Percentiles rank a stretch among this genome's conserved stretches.
Conservation (phyloP, 2,797 vertebrate genomes). For the Tarsius wallacei region DNA sequence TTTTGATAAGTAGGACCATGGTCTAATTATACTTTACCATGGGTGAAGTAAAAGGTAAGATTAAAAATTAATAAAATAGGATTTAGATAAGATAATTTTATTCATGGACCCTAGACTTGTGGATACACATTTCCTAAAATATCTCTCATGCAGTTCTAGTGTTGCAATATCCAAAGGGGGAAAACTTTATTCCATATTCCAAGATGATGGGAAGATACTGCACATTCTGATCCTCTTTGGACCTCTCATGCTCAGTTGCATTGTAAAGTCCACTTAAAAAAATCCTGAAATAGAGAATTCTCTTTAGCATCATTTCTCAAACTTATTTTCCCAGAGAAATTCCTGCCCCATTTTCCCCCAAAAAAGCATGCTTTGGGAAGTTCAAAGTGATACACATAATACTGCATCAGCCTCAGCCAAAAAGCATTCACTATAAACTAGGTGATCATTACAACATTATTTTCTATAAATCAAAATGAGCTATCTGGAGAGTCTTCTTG, state of each 20-base stretch:
- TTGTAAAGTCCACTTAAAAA: background rate
- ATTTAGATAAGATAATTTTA: constrained; percentile 33
- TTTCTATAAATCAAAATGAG: background rate
- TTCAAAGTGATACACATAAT: background rate
- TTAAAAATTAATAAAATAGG: no score
- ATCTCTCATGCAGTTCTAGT: background rate
- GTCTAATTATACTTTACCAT: constrained; percentile 41
- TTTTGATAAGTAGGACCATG: constrained; percentile 14
- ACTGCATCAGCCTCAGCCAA: background rate
- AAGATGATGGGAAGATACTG: background rate
- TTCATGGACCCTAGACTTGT: background rate
- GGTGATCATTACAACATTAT: background rate
- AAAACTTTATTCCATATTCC: background rate
- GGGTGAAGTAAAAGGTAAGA: constrained; percentile 50
- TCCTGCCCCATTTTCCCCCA: background rate
- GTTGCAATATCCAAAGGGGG: background rate
- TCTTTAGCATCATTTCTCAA: background rate
- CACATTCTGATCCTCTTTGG: background rate
- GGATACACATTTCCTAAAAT: constrained; percentile 27
- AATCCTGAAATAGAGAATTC: background rate
- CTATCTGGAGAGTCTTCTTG: background rate
- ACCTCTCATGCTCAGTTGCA: background rate
- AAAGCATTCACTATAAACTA: background rate
- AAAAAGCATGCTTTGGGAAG: background rate
- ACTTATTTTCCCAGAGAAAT: background rate